These are phyloP conservation scores for Synanthedon tipuliformis DNA, from an alignment of 2,888 invertebrate genomes.

Conservation along the genomic window DNA sequence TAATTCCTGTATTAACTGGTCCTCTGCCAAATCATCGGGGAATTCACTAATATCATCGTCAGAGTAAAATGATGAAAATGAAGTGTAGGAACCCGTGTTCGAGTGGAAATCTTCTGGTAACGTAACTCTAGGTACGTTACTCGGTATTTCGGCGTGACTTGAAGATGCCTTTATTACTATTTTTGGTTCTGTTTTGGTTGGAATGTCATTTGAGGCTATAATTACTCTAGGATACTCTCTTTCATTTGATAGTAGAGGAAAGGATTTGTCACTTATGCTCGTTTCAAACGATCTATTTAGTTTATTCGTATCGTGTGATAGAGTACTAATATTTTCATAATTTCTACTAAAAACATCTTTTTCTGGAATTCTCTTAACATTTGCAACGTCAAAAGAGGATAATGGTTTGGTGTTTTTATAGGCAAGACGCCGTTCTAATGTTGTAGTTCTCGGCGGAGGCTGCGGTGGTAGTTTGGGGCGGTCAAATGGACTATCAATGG, in stretches of 20 bases:
- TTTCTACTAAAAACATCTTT: slow-evolving; percentile 18
- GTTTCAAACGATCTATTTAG: slow-evolving; percentile 32
- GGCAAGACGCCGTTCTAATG: slow-evolving; percentile 71
- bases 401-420: slow-evolving; percentile 51
- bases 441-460: slow-evolving; percentile 81
- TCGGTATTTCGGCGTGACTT: slow-evolving; percentile 36
- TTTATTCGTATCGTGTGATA: slow-evolving; percentile 22
- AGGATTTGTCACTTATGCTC: slow-evolving; percentile 15
- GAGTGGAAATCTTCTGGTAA: slow-evolving; percentile 59
- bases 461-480: slow-evolving; percentile 71
- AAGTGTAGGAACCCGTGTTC: slow-evolving; percentile 33
- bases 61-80: slow-evolving; percentile 50
- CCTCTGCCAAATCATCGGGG: slow-evolving; percentile 46
- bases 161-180: slow-evolving; percentile 73
- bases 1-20: slow-evolving; percentile 53
- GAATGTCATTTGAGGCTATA: slow-evolving; percentile 58
- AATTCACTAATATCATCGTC: slow-evolving; percentile 42
- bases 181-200: slow-evolving; percentile 64
- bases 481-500: slow-evolving; percentile 37
- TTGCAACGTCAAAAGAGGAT: slow-evolving; percentile 43
- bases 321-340: slow-evolving; percentile 49
- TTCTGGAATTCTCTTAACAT: slow-evolving; percentile 30
- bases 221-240: slow-evolving; percentile 61
- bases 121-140: slow-evolving; percentile 61
- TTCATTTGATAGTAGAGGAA: slow-evolving; percentile 20